Base-by-base conservation (phyloP, 1,140 invertebrate species). In the Nymphalis io region DNA sequence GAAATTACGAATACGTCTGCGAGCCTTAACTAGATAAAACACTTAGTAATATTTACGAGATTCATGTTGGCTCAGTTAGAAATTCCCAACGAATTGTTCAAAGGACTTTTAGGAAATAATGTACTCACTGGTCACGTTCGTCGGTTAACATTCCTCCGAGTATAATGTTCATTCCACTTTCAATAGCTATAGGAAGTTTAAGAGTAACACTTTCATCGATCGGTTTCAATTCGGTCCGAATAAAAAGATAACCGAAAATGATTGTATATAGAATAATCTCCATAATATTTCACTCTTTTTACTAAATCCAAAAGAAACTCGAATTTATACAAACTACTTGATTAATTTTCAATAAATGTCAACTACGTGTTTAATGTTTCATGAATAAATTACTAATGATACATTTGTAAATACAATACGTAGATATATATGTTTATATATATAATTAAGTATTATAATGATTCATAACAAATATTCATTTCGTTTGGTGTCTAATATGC, bases 321-420 rank as follows among this genome's bases (percentile, higher is more conserved):
- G 10, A 33, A 8, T 33, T 33, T 33, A 33, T 33, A 1, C 10
- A 8, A 33, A 3, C 10, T 33, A 33, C 6, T 33, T 33, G 5
- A 1, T 20, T 1, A 51, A 51, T 51, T 4, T 55, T 27, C 13
- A 3, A 1, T 55, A 27, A 27, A 21, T 55, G 11, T 55, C 18
- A 60, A 42, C 15, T 42, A 60, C 18, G 59, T 60, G 59, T 60
- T 15, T n/a, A 21, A 33, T n/a, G 39, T 21, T 6, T 21, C 42
- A 21, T 42, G 59, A 60, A 40, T 60, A 60, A 60, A 44, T 44
- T 12, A 60, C 12, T 60, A 21, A 44, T 60, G 59, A 40, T 42
- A 11, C 11, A 13, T 21, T 21, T 60, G 12, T 60, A 33, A 44
- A 42, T 39, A 59, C 42, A 44, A 21, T 44, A 21, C 38, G n/a